Base-by-base conservation (phyloP, 2,113 vertebrate species). In the Esox niger region DNA sequence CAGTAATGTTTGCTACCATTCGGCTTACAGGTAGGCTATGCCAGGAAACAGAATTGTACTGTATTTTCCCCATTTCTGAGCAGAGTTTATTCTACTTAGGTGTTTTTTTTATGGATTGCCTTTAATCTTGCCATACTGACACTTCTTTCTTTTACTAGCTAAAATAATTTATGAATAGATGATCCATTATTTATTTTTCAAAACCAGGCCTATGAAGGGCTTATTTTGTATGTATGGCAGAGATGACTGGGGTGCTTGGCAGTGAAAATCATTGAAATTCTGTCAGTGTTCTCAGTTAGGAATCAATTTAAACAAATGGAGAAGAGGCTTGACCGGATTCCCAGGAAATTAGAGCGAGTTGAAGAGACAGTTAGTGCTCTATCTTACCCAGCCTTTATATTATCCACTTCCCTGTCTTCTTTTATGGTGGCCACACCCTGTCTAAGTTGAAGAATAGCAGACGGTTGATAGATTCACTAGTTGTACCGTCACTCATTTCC, bases 401-500 rank as follows among this genome's bases (percentile, higher is more conserved):
- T 74, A 54, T 68, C 75, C 38, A 74, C 78, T 79, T 82, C 79
- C 67, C 47, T 80, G 52, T 76, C 43, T 27, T 43, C 20, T 69
- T 67, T 68, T 79, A 83, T 77, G 72, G 67, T 68, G 72, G 62
- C 67, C 64, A 49, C 62, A 80, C 89, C 86, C 82, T 80, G 79
- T 85, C 89, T 87, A 88, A 67, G 85, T 88, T 84, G 89, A 88
- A 90, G 85, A 92, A 88, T 87, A 88, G 80, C 80, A 78, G 88
- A 85, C 68, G 15, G 84, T 88, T 90, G 87, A 86, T 74, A 81
- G 90, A 89, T 91, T 86, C 87, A 90, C 88, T 87, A 88, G 89
- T 89, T 80, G 47, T 80, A 80, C 86, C 79, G 79, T 87, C 77
- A 86, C 74, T 60, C 6, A 64, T 82, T 90, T 89, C 87, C 81